These are phyloP conservation scores for Aleiodes leptofemur DNA, from an alignment of 2,888 invertebrate species.

Conservation along the genomic window DNA sequence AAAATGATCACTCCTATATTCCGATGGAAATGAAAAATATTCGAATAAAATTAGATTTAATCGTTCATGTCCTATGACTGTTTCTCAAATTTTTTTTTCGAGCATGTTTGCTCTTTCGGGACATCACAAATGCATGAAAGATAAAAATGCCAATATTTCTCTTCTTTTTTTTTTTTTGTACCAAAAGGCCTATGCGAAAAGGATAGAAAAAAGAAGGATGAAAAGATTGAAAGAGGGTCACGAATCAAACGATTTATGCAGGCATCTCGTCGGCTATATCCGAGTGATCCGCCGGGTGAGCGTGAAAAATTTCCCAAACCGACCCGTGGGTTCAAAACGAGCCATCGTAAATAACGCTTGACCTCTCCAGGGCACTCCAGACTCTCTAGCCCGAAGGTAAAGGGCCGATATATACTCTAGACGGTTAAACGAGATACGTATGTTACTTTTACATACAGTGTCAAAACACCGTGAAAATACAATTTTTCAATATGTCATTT, in stretches of 20 bases:
- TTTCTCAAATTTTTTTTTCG: constrained; percentile 4
- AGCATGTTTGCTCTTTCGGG: background rate
- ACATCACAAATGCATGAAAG: background rate
- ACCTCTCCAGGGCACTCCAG: constrained; percentile 14
- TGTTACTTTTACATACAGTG: background rate
- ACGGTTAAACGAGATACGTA: constrained; percentile 4
- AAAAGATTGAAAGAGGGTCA: background rate
- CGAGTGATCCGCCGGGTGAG: constrained; percentile 19
- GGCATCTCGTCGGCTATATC: background rate
- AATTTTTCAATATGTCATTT: too few relatives aligned
- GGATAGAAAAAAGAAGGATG: constrained; percentile 16
- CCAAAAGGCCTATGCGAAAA: background rate
- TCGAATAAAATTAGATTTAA: constrained; percentile 3
- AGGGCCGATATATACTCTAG: background rate
- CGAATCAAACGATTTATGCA: constrained; percentile 17
- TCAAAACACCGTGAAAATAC: background rate
- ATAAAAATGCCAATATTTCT: background rate
- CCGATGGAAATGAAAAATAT: too few relatives aligned
- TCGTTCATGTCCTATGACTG: constrained; percentile 23
- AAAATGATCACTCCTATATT: too few relatives aligned
- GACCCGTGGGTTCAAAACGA: constrained; percentile 27
- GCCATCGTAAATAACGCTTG: constrained; percentile 22
- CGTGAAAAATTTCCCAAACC: constrained; percentile 22
- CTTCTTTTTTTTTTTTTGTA: background rate
- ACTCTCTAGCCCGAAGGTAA: constrained; percentile 8